Conservation (phyloP, 2,888 invertebrate genomes). For the Lasioglossum malachurum region DNA sequence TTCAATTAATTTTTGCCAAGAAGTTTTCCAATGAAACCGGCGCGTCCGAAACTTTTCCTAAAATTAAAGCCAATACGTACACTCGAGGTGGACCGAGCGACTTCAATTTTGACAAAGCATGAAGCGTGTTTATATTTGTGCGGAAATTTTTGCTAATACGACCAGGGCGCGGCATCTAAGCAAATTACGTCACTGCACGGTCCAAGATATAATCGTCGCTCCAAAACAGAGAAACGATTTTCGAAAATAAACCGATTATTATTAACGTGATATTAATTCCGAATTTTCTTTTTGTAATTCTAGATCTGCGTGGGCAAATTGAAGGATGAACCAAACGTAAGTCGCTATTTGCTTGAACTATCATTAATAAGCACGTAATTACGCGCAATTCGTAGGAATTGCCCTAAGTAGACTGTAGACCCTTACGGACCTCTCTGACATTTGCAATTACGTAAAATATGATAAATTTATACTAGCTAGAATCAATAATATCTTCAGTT, state of each 20-base stretch:
- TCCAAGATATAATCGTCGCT: slow-evolving; percentile 2
- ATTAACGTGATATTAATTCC: not conserved
- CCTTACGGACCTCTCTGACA: not conserved
- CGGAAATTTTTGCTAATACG: slow-evolving; percentile 1
- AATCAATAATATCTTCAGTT: not conserved
- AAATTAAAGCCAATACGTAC: not conserved
- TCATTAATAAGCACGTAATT: slow-evolving; percentile 14
- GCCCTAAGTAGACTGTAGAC: not conserved
- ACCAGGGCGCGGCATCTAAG: slow-evolving; percentile 2
- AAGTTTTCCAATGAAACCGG: not conserved
- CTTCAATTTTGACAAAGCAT: not conserved
- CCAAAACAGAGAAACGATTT: not conserved
- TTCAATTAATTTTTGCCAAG: not conserved
- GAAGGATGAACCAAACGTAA: slow-evolving; percentile 87
- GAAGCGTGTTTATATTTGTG: not conserved
- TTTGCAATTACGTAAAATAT: not conserved
- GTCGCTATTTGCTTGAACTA: slow-evolving; percentile 66
- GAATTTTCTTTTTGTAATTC: slow-evolving; percentile 67
- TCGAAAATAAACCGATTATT: not conserved
- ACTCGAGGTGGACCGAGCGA: no score
- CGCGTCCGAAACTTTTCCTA: not conserved
- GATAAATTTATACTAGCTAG: not conserved
- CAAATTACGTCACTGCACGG: slow-evolving; percentile 39
- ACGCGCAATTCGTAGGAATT: not conserved
- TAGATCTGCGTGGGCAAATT: slow-evolving; percentile 87